Conservation (phyloP, 2,888 invertebrate genomes). For the Scaeva pyrastri region DNA sequence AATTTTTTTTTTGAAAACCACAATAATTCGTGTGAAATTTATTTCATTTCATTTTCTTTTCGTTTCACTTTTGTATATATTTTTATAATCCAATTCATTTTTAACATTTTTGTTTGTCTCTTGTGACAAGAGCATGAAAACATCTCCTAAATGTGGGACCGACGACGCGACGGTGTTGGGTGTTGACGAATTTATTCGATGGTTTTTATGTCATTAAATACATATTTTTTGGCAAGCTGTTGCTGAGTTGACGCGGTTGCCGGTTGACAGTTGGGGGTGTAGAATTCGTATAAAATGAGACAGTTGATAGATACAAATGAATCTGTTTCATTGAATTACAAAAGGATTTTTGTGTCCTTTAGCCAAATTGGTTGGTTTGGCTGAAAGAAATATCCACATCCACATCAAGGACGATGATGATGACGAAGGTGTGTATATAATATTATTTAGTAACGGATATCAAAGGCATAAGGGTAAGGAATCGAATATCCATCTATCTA, state of each 20-base stretch:
- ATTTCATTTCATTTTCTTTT: background rate
- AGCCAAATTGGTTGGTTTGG: slow-evolving; percentile 2
- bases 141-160: background rate
- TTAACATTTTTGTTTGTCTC: background rate
- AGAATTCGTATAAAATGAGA: slow-evolving; percentile 1
- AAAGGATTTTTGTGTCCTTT: slow-evolving; percentile 45
- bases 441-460: background rate
- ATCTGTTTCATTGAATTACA: slow-evolving; percentile 51
- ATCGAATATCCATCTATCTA: too few species aligned
- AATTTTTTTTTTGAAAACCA: too few species aligned
- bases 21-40: background rate
- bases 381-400: background rate
- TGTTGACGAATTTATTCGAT: background rate
- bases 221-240: background rate
- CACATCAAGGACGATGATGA: background rate
- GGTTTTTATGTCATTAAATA: background rate
- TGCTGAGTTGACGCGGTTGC: background rate
- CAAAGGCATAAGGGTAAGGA: too few species aligned
- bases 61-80: background rate
- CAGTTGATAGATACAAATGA: slow-evolving; percentile 27
- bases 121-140: background rate
- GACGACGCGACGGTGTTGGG: too few species aligned
- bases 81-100: background rate
- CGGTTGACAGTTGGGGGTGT: too few species aligned
- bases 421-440: background rate